A percentile compares a stretch with the other conserved stretches of the same genome.
Conservation (phyloP, 2,888 invertebrate species). For the Tupiocoris notatus region DNA sequence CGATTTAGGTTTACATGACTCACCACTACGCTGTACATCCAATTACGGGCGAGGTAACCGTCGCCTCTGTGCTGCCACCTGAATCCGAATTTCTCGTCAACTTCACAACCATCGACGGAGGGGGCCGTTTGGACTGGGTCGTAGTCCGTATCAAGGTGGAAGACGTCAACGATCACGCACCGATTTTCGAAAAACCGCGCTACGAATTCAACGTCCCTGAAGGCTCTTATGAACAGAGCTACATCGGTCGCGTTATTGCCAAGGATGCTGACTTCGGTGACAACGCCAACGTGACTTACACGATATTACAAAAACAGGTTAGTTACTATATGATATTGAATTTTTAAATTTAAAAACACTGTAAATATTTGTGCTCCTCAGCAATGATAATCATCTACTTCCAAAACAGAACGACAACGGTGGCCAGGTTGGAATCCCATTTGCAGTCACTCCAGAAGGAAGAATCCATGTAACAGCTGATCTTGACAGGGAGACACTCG, state of each 20-base stretch:
- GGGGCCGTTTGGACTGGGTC: slow-evolving; percentile 69
- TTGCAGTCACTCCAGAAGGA: slow-evolving; percentile 66
- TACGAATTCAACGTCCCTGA: slow-evolving; percentile 81
- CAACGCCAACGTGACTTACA: slow-evolving; percentile 76
- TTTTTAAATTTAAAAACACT: neutral
- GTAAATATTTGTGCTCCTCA: too few species aligned
- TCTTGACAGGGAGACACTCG: slow-evolving; percentile 72
- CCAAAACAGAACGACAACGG: too few species aligned
- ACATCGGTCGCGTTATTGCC: slow-evolving; percentile 74
- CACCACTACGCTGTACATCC: slow-evolving; percentile 75
- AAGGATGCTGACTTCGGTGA: slow-evolving; percentile 76
- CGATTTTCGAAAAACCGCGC: slow-evolving; percentile 77
- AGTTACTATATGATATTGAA: slow-evolving; percentile 13
- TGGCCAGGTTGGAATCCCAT: slow-evolving; percentile 64
- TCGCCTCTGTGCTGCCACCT: slow-evolving; percentile 69
- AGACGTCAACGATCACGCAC: slow-evolving; percentile 81
- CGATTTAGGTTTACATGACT: slow-evolving; percentile 54
- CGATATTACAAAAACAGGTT: slow-evolving; percentile 53
- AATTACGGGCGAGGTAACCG: slow-evolving; percentile 70
- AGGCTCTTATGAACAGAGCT: slow-evolving; percentile 68
- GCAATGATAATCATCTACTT: too few species aligned
- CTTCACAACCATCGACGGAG: slow-evolving; percentile 73
- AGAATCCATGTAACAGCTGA: slow-evolving; percentile 72
- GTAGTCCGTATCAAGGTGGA: slow-evolving; percentile 69
- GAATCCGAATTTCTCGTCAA: slow-evolving; percentile 74